Base-by-base conservation (phyloP, 2,888 invertebrate genomes). In the Aquatica leii region DNA sequence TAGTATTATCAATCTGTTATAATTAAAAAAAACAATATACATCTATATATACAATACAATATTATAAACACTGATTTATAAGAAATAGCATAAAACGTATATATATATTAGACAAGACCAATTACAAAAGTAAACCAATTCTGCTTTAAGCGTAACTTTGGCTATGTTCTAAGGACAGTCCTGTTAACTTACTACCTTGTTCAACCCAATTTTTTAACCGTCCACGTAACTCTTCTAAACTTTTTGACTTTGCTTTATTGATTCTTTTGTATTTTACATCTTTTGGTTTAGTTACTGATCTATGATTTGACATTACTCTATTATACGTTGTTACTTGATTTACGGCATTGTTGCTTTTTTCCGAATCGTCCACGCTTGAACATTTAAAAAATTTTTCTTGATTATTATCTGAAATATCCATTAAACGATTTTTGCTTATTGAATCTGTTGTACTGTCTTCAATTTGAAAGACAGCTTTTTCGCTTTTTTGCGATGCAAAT, bases 191-290 rank as follows among this genome's bases (percentile, higher is more conserved):
- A 71, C 86, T 88, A 8, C 92, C 92, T 68, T 92, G 91, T 59
- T 94, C 94, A 34, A 93, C 93, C 88, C 93, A 92, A 79, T 92
- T 92, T 84, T 91, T 91, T 77, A 94, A 85, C 67, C 93, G 85
- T 0, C 94, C 94, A 1, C 94, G 83, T 60, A 94, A 78, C 76
- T 94, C 94, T 74, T 94, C 94, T 69, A 94, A 83, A 74, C 94
- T 94, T 82, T 94, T 93, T 65, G 94, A 94, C 78, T 94, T 94
- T 3, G 94, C 94, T 79, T 94, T 94, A 79, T 94, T 94, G 80
- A 94, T 94, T 76, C 94, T 86, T 80, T 94, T 94, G 83, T 94
- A 94, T 82, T 94, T 94, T 31, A 94, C 94, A 78, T 95, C 94
- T 83, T 94, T 94, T 68, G 94, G 94, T 79, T 94, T 94, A 3